A percentile compares a stretch with the other conserved stretches of the same genome.
Conservation (phyloP, 2,113 vertebrate species). For the Gasterosteus aculeatus region DNA sequence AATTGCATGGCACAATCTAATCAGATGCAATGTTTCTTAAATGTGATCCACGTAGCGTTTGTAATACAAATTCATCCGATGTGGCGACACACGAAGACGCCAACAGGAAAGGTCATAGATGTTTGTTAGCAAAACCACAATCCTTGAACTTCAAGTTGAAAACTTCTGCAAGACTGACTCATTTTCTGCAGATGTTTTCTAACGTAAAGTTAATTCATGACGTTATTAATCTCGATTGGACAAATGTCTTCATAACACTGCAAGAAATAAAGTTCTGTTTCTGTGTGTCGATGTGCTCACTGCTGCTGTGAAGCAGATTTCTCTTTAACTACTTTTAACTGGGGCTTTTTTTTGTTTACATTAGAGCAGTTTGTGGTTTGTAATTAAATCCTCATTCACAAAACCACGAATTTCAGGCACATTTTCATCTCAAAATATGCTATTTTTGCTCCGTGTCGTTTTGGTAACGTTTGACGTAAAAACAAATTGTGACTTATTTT, state of each 20-base stretch:
- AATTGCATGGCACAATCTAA: slow-evolving; percentile 29
- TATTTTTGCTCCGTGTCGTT: no score
- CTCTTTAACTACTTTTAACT: background rate
- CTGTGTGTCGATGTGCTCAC: slow-evolving; percentile 10
- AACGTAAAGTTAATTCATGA: slow-evolving; percentile 22
- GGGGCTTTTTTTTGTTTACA: background rate
- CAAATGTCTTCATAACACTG: slow-evolving; percentile 17
- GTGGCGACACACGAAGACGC: slow-evolving; percentile 2
- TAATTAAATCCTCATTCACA: no score
- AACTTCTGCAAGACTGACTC: slow-evolving; percentile 8
- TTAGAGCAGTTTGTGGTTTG: no score
- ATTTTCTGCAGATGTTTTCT: slow-evolving; percentile 11
- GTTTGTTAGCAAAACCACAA: background rate
- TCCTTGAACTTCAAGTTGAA: slow-evolving; percentile 2
- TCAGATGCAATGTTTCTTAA: slow-evolving; percentile 3
- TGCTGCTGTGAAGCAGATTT: background rate
- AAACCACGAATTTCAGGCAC: no score
- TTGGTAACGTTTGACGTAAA: no score
- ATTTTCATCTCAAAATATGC: no score
- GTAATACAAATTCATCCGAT: background rate
- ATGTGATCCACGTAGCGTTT: slow-evolving; percentile 13
- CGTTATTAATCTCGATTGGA: slow-evolving; percentile 14
- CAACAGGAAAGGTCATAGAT: background rate
- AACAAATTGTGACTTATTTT: no score
- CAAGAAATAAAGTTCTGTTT: slow-evolving; percentile 13